A percentile compares a stretch with the other conserved stretches of the same genome.
Evolutionary conservation across 2,888 invertebrate genomes (phyloP).

Genomic region (Alentia gelatinosa): DNA sequence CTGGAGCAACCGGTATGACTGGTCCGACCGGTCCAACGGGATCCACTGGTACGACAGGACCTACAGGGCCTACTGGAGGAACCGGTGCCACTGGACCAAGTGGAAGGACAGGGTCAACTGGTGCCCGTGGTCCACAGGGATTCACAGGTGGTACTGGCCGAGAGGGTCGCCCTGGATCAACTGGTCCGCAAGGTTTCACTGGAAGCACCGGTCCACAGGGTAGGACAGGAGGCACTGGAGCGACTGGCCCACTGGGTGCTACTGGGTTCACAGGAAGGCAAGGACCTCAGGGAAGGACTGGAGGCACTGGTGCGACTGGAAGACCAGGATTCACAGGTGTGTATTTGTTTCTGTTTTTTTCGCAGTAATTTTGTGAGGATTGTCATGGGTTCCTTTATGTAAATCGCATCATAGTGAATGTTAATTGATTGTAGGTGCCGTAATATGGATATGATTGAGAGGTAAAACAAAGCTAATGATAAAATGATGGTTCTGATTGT

Average conservation of each 20-base stretch:
- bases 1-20: conserved; percentile 50
- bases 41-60: conserved; percentile 58
- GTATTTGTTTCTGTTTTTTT: not conserved
- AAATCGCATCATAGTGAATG: too few species aligned
- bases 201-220: conserved; percentile 58
- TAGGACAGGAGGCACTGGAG: conserved; percentile 81
- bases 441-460: too few species aligned
- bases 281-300: conserved; percentile 52
- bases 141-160: conserved; percentile 20
- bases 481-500: too few species aligned
- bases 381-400: too few species aligned
- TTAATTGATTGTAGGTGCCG: too few species aligned
- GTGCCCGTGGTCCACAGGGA: conserved; percentile 33
- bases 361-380: too few species aligned
- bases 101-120: conserved; percentile 54
- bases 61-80: conserved; percentile 43
- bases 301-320: conserved; percentile 27
- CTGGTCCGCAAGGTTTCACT: conserved; percentile 43
- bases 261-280: conserved; percentile 45
- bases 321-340: conserved; percentile 13
- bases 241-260: conserved; percentile 84
- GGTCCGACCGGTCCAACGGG: conserved; percentile 57
- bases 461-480: too few species aligned
- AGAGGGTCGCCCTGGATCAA: conserved; percentile 54
- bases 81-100: conserved; percentile 52